Percentiles rank a stretch among this genome's conserved stretches.
phyloP scores from a whole-genome alignment of 2,113 vertebrate species.

The Coptodon rendalli region DNA sequence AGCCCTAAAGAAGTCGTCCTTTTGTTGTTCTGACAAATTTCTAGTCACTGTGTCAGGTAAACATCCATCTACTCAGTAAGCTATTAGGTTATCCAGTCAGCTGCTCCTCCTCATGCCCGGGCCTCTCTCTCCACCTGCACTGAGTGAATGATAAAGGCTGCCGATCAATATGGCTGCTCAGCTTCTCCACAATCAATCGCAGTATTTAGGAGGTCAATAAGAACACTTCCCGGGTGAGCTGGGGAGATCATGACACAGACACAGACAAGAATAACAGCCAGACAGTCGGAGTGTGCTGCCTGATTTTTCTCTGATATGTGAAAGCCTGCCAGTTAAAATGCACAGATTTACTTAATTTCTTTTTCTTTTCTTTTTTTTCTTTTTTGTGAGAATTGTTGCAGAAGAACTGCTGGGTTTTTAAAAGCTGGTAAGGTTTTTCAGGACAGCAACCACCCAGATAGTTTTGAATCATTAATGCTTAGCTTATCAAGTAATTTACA shows the following conservation, averaged over 20 bases:
- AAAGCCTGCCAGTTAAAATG: background rate
- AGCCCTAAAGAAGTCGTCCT: background rate
- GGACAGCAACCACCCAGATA: background rate
- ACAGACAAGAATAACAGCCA: conserved; percentile 36
- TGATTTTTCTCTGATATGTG: background rate
- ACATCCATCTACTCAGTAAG: conserved; percentile 2
- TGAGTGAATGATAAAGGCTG: conserved; percentile 49
- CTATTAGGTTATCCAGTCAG: conserved; percentile 15
- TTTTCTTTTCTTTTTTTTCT: background rate
- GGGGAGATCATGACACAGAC: conserved; percentile 45
- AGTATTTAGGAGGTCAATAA: conserved; percentile 68
- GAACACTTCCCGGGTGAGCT: conserved; percentile 58
- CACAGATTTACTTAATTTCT: background rate
- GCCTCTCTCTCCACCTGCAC: conserved; percentile 12
- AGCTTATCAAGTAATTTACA: background rate
- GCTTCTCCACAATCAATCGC: conserved; percentile 65
- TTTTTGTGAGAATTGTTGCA: background rate
- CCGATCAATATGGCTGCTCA: conserved; percentile 67
- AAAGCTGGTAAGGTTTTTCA: background rate
- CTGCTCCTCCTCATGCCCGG: background rate
- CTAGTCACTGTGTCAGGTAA: conserved; percentile 5
- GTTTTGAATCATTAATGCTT: background rate
- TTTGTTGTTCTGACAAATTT: background rate
- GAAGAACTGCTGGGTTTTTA: background rate
- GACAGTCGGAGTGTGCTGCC: background rate